phyloP scores from a whole-genome alignment of 2,113 vertebrate species.

The Ellobius talpinus region DNA sequence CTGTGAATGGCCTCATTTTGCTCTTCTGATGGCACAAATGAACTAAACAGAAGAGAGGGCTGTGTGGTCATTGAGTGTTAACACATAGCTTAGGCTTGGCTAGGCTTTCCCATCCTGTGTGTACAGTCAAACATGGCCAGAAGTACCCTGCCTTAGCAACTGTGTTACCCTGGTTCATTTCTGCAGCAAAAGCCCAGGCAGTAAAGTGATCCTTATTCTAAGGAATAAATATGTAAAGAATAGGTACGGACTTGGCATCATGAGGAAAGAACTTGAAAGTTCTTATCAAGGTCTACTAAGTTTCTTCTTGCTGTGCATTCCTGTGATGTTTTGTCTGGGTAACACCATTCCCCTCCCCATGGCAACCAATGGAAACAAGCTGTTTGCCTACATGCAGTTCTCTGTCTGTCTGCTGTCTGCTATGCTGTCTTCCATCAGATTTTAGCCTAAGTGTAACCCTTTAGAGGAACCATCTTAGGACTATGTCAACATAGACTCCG shows the following conservation, averaged over 20 bases:
- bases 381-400: neutral
- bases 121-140: neutral
- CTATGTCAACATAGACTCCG: neutral
- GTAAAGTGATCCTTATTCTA: neutral
- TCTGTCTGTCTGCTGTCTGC: too few species aligned
- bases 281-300: neutral
- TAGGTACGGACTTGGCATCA: neutral
- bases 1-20: conserved; percentile 23
- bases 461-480: neutral
- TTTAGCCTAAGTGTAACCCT: neutral
- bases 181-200: neutral
- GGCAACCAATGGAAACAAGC: neutral
- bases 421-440: neutral
- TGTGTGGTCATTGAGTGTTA: neutral
- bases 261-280: neutral
- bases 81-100: neutral
- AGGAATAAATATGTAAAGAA: conserved; percentile 40
- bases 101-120: neutral
- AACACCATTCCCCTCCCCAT: neutral
- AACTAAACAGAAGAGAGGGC: neutral
- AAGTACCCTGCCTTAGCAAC: neutral
- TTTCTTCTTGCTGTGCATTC: neutral
- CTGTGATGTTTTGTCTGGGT: neutral
- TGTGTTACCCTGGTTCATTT: neutral
- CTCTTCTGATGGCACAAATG: neutral